Evolutionary conservation across 2,888 invertebrate genomes (phyloP), one percentile per base, ranked within the genome.

Genomic region (Troides helena): DNA sequence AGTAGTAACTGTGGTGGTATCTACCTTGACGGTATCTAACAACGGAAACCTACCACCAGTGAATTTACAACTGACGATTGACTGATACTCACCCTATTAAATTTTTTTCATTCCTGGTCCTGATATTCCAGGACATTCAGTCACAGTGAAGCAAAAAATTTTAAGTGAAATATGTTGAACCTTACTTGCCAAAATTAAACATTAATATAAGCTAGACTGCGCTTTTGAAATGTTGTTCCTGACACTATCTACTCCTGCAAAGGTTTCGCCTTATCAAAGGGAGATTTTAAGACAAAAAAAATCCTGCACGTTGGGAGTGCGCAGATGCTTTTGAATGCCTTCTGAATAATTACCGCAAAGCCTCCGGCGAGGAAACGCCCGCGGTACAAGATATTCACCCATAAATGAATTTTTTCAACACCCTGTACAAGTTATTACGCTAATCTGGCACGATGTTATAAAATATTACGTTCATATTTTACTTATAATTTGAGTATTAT

Each of bases 241-340:
- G 70, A 70, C 60, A 64, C 64, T 69, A 68, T 65, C 60, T 59
- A 65, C 60, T 66, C 62, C 56, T 25, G 43, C 61, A 71, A 57
- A 72, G 65, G 75, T 69, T 71, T 62, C 71, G 66, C 53, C 71
- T 76, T 72, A 74, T 50, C 74, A 72, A 76, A 78, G 75, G 76
- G 78, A 80, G 81, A 80, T 80, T 77, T 75, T 80, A 78, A 83
- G 76, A 81, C 73, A 79, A 79, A 81, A 80, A 79, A 76, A 76
- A 80, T 75, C 76, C 73, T 73, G 68, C 75, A 73, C 78, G 79
- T 71, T 88, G 87, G 82, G 86, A 89, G 85, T 74, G 75, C 78
- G 73, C 89, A 90, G 88, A 88, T 90, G 90, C 81, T 81, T 79
- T 79, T 82, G 85, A 85, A 87, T 84, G 84, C 83, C 82, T 82